phyloP scores from a whole-genome alignment of 2,888 invertebrate species.

The Ophioninae sp. region DNA sequence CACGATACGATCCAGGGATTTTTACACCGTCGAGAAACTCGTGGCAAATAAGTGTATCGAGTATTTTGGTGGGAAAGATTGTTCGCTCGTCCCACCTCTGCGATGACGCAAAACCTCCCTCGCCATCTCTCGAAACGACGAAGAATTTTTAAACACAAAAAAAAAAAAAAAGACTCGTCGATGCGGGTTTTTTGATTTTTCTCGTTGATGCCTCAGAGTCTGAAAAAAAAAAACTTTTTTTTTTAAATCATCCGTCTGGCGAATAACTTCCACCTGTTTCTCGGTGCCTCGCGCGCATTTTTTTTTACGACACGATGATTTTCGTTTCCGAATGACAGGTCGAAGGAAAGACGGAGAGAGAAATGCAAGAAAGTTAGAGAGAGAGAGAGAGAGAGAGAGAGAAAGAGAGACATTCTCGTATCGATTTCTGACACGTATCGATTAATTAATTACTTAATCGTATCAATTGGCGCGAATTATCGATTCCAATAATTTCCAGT shows the following conservation, averaged over 20 bases:
- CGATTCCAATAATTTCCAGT: conserved; percentile 26
- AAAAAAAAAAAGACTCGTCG: neutral
- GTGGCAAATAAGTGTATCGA: too few species aligned
- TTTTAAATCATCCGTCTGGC: conserved; percentile 19
- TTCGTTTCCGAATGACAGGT: conserved; percentile 18
- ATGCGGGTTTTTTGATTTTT: conserved; percentile 3
- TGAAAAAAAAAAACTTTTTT: neutral
- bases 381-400: neutral
- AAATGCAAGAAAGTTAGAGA: too few species aligned
- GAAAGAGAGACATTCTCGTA: conserved; percentile 2
- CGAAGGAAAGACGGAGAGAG: neutral
- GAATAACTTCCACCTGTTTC: conserved; percentile 40
- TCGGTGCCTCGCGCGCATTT: neutral
- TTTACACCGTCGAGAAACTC: too few species aligned
- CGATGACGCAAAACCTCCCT: too few species aligned
- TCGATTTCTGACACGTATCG: conserved; percentile 18
- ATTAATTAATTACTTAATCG: conserved; percentile 42
- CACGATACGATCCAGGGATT: too few species aligned
- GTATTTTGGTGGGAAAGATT: too few species aligned
- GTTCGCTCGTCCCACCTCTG: too few species aligned
- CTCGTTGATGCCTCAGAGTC: neutral
- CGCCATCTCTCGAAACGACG: neutral
- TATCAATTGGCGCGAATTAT: conserved; percentile 42
- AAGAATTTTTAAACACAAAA: neutral
- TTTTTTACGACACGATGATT: conserved; percentile 35